Conservation (phyloP, 2,888 invertebrate genomes). For the Idaea biselata region DNA sequence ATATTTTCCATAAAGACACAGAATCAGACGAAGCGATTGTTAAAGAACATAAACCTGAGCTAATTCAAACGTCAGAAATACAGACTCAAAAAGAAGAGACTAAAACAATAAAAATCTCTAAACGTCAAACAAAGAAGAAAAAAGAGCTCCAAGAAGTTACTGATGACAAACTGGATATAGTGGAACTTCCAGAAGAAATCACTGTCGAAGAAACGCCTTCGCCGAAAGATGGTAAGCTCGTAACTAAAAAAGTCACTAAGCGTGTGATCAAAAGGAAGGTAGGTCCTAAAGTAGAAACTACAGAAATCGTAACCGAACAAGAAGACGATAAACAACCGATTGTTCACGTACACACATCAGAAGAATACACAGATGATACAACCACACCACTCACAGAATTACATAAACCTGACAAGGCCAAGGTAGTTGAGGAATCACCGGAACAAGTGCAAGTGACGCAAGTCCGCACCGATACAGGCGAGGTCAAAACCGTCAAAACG, state of each 20-base stretch:
- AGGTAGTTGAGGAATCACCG: slow-evolving; percentile 40
- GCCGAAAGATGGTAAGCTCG: slow-evolving; percentile 39
- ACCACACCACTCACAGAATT: slow-evolving; percentile 23
- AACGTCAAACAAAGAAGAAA: slow-evolving; percentile 38
- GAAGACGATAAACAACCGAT: slow-evolving; percentile 43
- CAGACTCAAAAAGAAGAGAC: slow-evolving; percentile 28
- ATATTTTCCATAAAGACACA: slow-evolving; percentile 22
- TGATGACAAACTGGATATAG: slow-evolving; percentile 25
- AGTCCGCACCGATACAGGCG: slow-evolving; percentile 32
- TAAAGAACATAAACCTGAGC: slow-evolving; percentile 30
- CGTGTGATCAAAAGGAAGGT: slow-evolving; percentile 58
- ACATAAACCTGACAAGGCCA: slow-evolving; percentile 21
- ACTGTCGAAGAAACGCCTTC: slow-evolving; percentile 38
- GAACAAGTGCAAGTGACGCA: slow-evolving; percentile 37
- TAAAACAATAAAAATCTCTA: slow-evolving; percentile 42
- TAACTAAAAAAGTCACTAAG: slow-evolving; percentile 50
- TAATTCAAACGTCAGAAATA: slow-evolving; percentile 26
- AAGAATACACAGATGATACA: slow-evolving; percentile 37
- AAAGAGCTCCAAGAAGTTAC: slow-evolving; percentile 29
- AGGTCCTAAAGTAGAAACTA: slow-evolving; percentile 45
- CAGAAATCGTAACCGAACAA: slow-evolving; percentile 31
- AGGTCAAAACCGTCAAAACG: slow-evolving; percentile 41
- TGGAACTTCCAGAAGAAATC: slow-evolving; percentile 51
- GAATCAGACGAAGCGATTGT: slow-evolving; percentile 33
- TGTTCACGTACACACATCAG: slow-evolving; percentile 52